A percentile compares a stretch with the other conserved stretches of the same genome.
Conservation (phyloP, 1,140 invertebrate genomes). For the Pinna nobilis region DNA sequence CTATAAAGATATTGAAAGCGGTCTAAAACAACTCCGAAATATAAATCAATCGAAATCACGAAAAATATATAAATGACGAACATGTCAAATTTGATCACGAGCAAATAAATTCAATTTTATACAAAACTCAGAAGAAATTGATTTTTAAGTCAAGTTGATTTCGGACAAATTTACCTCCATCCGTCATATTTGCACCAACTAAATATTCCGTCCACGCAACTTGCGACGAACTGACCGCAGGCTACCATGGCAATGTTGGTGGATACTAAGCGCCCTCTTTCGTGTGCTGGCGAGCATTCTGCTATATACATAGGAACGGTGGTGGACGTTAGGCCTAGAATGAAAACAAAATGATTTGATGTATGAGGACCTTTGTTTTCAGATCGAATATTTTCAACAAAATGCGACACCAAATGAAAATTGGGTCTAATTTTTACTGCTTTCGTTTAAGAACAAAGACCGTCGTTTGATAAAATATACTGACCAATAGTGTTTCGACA, state of each 20-base stretch:
- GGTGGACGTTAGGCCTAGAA: slow-evolving; percentile 79
- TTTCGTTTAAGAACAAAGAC: no score
- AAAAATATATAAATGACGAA: not conserved
- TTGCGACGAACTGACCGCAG: slow-evolving; percentile 78
- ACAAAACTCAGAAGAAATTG: no score
- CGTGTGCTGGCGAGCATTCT: slow-evolving; percentile 78
- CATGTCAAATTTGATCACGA: not conserved
- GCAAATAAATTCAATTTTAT: not conserved
- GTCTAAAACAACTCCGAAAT: no score
- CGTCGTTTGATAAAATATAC: no score
- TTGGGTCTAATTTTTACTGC: no score
- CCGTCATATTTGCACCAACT: slow-evolving; percentile 74
- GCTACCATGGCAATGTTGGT: slow-evolving; percentile 80
- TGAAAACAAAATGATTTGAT: slow-evolving; percentile 7
- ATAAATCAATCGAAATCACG: no score
- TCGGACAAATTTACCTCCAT: slow-evolving; percentile 76
- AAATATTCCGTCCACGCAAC: slow-evolving; percentile 78
- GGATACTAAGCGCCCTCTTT: slow-evolving; percentile 78
- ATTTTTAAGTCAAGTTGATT: no score
- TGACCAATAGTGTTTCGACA: no score
- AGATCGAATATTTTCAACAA: no score
- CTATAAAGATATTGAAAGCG: no score
- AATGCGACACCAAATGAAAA: no score
- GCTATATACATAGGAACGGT: slow-evolving; percentile 81
- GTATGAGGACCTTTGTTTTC: no score